These are phyloP conservation scores for Tachina fera DNA, from an alignment of 2,888 invertebrate species.

Conservation along the genomic window DNA sequence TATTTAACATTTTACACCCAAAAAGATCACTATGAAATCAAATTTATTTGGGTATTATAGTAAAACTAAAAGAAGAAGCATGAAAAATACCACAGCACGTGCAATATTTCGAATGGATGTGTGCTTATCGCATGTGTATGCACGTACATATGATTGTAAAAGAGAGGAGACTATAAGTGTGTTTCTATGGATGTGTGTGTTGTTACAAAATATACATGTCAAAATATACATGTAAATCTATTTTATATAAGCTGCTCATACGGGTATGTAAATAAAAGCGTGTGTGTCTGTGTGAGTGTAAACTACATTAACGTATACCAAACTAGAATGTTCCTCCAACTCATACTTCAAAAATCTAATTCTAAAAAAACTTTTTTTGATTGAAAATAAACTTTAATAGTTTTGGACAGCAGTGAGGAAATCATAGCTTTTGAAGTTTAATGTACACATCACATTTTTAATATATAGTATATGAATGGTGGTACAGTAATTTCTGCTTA, in stretches of 20 bases:
- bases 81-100: constrained; percentile 40
- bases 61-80: constrained; percentile 7
- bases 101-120: constrained; percentile 46
- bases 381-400: too few relatives aligned
- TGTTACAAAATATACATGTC: not conserved
- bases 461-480: too few relatives aligned
- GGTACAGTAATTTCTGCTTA: too few relatives aligned
- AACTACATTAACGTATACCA: not conserved
- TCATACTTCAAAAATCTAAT: not conserved
- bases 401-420: too few relatives aligned
- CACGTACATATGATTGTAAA: not conserved
- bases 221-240: not conserved
- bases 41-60: constrained; percentile 12
- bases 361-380: not conserved
- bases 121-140: not conserved
- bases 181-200: not conserved
- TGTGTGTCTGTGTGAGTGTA: not conserved
- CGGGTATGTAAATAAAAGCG: not conserved
- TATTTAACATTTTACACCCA: too few relatives aligned
- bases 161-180: not conserved
- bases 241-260: constrained; percentile 14
- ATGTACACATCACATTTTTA: too few relatives aligned
- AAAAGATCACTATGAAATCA: not conserved
- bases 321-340: not conserved
- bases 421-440: too few relatives aligned